Evolutionary conservation across 2,888 invertebrate species (phyloP), one percentile per base, ranked within the genome.

Genomic region (Pimpla rufipes): DNA sequence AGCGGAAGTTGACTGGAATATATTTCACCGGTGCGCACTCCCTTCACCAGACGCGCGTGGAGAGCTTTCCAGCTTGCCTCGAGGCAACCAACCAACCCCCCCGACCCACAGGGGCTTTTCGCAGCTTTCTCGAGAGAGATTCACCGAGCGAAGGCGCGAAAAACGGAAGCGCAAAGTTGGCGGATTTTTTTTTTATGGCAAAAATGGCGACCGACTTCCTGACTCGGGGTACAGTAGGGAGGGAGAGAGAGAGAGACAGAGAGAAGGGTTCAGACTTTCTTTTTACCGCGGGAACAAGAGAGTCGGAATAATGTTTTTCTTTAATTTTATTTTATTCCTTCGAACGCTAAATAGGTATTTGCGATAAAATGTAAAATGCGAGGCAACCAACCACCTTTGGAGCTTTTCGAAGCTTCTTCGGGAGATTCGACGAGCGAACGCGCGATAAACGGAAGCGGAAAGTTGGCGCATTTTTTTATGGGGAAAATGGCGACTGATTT

Each of bases 1-100:
- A 93, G 87, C 93, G 93, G 93, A 93, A 93, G 91, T 92, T 90
- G 90, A 92, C 91, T 91, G 90, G 92, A 92, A 93, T 93, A 93
- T 93, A 93, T 93, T 91, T 93, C 89, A 90, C 91, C 90, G 87
- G 86, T 88, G 88, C 89, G 86, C 89, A 84, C 73, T 75, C 67
- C 76, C 75, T 80, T 57, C 70, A 64, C 74, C 68, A 47, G 50
- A 42, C 59, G 74, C 59, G 74, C 70, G 71, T 57, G 70, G 73
- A 78, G 59, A 50, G 66, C 67, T 67, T 52, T 64, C 82, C 45
- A 21, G 37, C 59, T 37, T 37, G 37, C 62, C 79, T 79, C 80
- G 64, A 68, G 73, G 29, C 29, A 29, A 29, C 29, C 84, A 79
- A 87, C 85, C n/a, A n/a, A n/a, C 87, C 87, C 74, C 87, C 88